phyloP scores from a whole-genome alignment of 2,797 vertebrate species.

The Echeneis naucrates region DNA sequence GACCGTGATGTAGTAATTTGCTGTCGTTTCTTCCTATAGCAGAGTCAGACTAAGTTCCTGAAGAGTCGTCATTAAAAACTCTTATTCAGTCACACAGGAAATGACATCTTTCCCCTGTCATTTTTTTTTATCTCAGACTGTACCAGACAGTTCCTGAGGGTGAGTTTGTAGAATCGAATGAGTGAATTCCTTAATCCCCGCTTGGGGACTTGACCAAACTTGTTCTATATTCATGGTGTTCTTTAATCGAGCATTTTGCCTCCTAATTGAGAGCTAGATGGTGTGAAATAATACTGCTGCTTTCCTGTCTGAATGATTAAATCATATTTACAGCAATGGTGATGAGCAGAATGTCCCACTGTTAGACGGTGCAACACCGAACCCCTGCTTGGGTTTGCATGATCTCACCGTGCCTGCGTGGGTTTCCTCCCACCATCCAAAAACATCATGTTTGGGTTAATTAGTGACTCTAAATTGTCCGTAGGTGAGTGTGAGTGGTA shows the following conservation, averaged over 20 bases:
- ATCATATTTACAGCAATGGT: not conserved
- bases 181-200: constrained; percentile 36
- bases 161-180: constrained; percentile 20
- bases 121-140: not conserved
- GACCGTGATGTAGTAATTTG: not conserved
- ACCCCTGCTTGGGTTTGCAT: too few relatives aligned
- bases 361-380: not conserved
- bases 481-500: too few relatives aligned
- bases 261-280: constrained; percentile 58
- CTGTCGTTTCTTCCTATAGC: not conserved
- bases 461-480: too few relatives aligned
- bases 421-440: too few relatives aligned
- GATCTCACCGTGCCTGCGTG: too few relatives aligned
- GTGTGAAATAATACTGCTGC: constrained; percentile 38
- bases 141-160: not conserved
- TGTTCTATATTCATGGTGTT: constrained; percentile 52
- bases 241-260: constrained; percentile 52
- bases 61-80: not conserved
- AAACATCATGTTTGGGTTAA: too few relatives aligned
- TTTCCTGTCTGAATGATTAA: constrained; percentile 27
- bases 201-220: constrained; percentile 38
- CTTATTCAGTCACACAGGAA: constrained; percentile 15
- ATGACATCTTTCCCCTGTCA: constrained; percentile 28
- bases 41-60: not conserved
- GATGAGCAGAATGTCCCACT: constrained; percentile 25